Conservation (phyloP, 2,797 vertebrate species). For the Graptemys geographica region DNA sequence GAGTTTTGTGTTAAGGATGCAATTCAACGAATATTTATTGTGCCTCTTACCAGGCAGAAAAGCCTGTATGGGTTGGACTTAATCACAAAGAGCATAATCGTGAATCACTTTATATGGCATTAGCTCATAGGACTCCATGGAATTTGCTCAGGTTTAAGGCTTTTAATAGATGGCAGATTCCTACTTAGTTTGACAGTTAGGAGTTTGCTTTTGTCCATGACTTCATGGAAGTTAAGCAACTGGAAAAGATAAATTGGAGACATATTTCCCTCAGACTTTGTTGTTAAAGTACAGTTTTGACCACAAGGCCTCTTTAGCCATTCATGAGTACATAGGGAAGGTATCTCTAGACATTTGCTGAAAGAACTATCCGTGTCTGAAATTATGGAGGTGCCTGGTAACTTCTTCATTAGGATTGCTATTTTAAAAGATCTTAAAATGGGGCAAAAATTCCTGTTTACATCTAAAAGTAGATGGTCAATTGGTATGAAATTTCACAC, state of each 20-base stretch:
- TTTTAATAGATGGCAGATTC: neutral
- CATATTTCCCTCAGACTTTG: neutral
- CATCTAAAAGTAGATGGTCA: neutral
- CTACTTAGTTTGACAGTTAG: neutral
- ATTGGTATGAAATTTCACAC: neutral
- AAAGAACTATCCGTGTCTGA: neutral
- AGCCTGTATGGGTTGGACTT: neutral
- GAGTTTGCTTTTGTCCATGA: neutral
- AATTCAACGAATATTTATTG: neutral
- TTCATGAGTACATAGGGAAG: neutral
- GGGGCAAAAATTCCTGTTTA: neutral
- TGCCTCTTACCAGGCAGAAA: neutral
- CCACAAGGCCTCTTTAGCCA: neutral
- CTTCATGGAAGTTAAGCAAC: neutral
- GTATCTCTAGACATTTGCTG: neutral
- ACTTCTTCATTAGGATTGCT: neutral
- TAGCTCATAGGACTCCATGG: neutral
- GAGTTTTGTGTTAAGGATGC: neutral
- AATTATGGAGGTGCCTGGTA: neutral
- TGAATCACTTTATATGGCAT: neutral
- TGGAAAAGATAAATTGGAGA: neutral
- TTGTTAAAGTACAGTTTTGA: neutral
- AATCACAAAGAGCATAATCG: neutral
- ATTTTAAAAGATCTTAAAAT: neutral
- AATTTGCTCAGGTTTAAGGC: neutral